A percentile compares a stretch with the other conserved stretches of the same genome.
Evolutionary conservation across 2,113 vertebrate species (phyloP).

Genomic region (Protomyctophum bolini): DNA sequence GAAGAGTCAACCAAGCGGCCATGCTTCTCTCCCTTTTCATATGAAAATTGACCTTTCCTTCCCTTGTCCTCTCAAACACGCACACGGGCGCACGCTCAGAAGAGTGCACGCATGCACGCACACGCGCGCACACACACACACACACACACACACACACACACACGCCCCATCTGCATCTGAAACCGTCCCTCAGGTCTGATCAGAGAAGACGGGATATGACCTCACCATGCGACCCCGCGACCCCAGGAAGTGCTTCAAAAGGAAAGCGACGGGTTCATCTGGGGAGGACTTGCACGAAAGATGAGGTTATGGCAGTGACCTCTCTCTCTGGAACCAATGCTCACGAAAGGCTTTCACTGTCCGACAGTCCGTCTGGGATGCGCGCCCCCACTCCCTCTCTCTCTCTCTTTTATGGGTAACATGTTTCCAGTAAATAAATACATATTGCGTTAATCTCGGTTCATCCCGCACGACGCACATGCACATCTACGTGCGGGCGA

Average conservation of each 20-base stretch:
- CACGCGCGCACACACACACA: no score
- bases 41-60: slow-evolving; percentile 52
- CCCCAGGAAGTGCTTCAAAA: slow-evolving; percentile 76
- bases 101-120: neutral
- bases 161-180: slow-evolving; percentile 42
- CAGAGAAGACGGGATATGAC: slow-evolving; percentile 79
- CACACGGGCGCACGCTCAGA: neutral
- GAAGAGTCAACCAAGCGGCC: neutral
- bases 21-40: slow-evolving; percentile 52
- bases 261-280: slow-evolving; percentile 53
- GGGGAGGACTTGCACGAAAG: slow-evolving; percentile 53
- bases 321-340: slow-evolving; percentile 23
- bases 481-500: no score
- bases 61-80: no score
- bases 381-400: slow-evolving; percentile 7
- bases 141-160: neutral
- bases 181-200: slow-evolving; percentile 72
- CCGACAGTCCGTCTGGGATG: no score
- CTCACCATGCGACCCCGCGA: slow-evolving; percentile 69
- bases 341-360: neutral
- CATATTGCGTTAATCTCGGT: neutral
- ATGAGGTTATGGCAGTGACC: slow-evolving; percentile 44
- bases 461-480: no score
- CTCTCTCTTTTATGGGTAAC: slow-evolving; percentile 34
- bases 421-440: neutral